Base-by-base conservation (phyloP, 1,140 invertebrate species). In the Procambarus clarkii region DNA sequence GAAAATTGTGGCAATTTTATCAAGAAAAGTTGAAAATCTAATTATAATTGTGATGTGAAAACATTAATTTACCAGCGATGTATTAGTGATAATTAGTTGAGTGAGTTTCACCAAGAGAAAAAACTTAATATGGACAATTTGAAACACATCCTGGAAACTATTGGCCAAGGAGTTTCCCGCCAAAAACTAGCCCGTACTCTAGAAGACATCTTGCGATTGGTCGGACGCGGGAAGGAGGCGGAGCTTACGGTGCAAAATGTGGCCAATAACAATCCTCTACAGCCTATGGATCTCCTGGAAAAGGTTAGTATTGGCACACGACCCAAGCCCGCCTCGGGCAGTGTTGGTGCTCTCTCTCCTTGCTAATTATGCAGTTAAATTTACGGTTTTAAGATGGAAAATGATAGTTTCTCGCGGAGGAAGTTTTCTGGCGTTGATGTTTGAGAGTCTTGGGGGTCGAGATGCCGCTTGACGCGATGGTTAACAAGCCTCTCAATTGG, bases 221-320 rank as follows among this genome's bases (percentile, higher is more conserved):
- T 88, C 34, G 78, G 77, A 0, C 77, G 78, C 15, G 86, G 86
- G n/a, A 80, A 91, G 74, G 80, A 60, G 88, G 88, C 81, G 88
- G 80, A 44, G 88, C 88, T 85, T 78, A 91, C 81, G 2, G 76
- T 91, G 69, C 81, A 84, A n/a, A 91, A 91, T 91, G 81, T 85
- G 24, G 54, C 88, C 88, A 91, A 91, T 91, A 85, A 78, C 80
- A 84, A 91, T 76, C 88, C 81, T 48, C 74, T 79, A 48, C 88
- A 84, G 77, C 88, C 88, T 44, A 91, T 91, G 88, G 81, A 84
- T 91, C 69, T 91, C 11, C 54, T 91, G 88, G 81, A 91, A 79
- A 91, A 91, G 88, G 88, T 91, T 74, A 91, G 88, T 91, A 24
- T 44, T 71, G 80, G 64, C 8, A 64, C 69, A 74, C n/a, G 7